These are phyloP conservation scores for Spodoptera frugiperda DNA, from an alignment of 1,140 invertebrate species.

Conservation along the genomic window DNA sequence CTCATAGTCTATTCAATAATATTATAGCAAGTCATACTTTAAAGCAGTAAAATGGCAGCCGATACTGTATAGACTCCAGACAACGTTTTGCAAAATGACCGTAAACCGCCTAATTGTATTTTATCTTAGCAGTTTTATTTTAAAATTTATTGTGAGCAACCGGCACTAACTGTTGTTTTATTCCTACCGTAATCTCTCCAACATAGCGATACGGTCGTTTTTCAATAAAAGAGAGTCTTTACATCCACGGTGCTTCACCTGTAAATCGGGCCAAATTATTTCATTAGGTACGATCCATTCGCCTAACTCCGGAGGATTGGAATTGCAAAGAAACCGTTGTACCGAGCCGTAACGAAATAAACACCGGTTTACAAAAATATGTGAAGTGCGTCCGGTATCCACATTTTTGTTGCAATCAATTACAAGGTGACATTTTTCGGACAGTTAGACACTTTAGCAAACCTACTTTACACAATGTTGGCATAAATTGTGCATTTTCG, in stretches of 20 bases:
- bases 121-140: conserved; percentile 47
- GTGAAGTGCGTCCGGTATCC: conserved; percentile 1
- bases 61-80: too few species aligned
- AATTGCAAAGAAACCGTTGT: conserved; percentile 45
- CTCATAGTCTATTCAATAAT: too few species aligned
- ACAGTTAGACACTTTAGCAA: too few species aligned
- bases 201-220: conserved; percentile 40
- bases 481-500: background rate
- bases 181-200: conserved; percentile 42
- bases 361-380: conserved; percentile 20
- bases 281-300: conserved; percentile 43
- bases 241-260: conserved; percentile 35
- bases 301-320: conserved; percentile 36
- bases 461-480: too few species aligned
- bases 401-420: conserved; percentile 34
- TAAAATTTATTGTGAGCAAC: conserved; percentile 33
- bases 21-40: too few species aligned
- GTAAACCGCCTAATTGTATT: conserved; percentile 50
- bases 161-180: conserved; percentile 46
- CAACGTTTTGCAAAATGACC: conserved; percentile 42
- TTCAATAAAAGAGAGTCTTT: conserved; percentile 39
- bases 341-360: conserved; percentile 36
- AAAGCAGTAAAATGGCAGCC: too few species aligned
- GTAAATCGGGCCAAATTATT: conserved; percentile 43
- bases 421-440: background rate